Evolutionary conservation across 2,888 invertebrate species (phyloP).

Genomic region (Folsomia manolachei): DNA sequence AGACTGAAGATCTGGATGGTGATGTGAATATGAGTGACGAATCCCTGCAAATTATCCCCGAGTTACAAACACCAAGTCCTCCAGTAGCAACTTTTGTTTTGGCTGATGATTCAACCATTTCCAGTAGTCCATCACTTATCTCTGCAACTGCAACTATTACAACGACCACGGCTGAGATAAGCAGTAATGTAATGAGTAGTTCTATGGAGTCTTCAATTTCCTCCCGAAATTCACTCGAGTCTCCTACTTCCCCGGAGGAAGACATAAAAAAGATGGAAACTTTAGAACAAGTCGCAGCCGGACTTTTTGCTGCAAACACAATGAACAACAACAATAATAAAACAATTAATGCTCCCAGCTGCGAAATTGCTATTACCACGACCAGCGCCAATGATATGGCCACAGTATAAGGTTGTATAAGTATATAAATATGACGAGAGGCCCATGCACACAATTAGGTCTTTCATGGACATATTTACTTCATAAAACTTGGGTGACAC

Average conservation of each 20-base stretch:
- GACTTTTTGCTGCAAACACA: conserved; percentile 46
- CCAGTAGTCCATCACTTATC: neutral
- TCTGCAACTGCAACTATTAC: conserved; percentile 17
- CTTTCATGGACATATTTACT: no score
- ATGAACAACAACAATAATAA: conserved; percentile 47
- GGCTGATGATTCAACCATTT: neutral
- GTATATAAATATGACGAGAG: no score
- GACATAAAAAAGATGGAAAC: conserved; percentile 34
- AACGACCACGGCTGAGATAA: neutral
- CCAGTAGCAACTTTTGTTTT: neutral
- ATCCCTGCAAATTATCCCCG: neutral
- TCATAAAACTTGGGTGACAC: no score
- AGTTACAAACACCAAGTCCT: neutral
- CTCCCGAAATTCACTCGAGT: neutral
- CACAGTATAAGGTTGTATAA: neutral
- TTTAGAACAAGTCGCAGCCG: conserved; percentile 49
- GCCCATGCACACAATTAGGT: no score
- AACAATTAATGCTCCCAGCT: conserved; percentile 37
- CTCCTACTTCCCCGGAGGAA: neutral
- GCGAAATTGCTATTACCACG: conserved; percentile 43
- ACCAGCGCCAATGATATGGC: conserved; percentile 14
- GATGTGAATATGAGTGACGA: neutral
- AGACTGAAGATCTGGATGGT: neutral
- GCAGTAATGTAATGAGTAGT: neutral
- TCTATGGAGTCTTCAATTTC: neutral